Evolutionary conservation across 2,797 vertebrate species (phyloP), one percentile per base, ranked within the genome.

Genomic region (Adelosebastes latens): DNA sequence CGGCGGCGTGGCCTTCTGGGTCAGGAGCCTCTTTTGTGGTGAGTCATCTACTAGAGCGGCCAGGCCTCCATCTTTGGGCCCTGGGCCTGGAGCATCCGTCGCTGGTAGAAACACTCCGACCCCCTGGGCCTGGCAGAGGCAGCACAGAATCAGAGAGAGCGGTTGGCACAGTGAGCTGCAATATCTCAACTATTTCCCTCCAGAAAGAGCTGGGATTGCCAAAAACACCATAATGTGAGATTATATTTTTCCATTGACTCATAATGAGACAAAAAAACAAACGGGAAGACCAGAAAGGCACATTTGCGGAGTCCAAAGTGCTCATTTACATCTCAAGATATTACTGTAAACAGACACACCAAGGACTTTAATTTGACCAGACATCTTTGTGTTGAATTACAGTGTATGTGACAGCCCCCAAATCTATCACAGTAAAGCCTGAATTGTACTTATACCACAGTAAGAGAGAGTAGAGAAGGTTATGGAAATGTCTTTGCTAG

Each of bases 1-100:
- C 53, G 98, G 98, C 24, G 98, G 98, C 46, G 98, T 99, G 94
- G 97, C 95, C 95, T 99, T 99, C 94, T 97, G 98, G 93, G 95
- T 94, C 80, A 97, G 91, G 87, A 97, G 97, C 94, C 98, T 98
- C 95, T 99, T 99, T 95, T 99, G 98, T 83, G 98, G 96, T 77
- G 97, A 98, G 93, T 99, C 98, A 65, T 99, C 98, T 82, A 97
- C 96, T 80, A 97, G 93, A 93, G 96, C 86, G 79, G 96, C 95
- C 95, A 97, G 95, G 83, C 96, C 95, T 94, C 96, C 96, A 82
- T 98, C 96, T 96, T 95, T 95, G 59, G 90, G 89, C 36, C 91
- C 94, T 0, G 87, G 78, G 31, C 83, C 92, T 53, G 96, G 94
- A 90, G 96, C 96, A 86, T 98, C 98, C 0, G 91, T 42, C 3